Conservation (phyloP, 2,113 vertebrate genomes). For the Platysteira castanea region DNA sequence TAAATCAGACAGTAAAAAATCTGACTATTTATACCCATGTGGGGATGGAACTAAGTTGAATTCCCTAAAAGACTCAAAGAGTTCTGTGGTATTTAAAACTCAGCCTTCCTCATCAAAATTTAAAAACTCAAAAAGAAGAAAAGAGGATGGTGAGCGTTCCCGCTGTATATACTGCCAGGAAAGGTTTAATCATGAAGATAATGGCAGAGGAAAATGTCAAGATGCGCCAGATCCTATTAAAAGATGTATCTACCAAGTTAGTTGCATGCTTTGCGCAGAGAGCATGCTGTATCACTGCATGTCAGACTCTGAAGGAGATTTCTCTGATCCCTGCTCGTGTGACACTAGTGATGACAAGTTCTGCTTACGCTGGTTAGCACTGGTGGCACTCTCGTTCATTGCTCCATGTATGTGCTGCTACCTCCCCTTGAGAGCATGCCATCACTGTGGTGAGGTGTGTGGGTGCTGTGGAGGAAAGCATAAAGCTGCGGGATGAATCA, state of each 20-base stretch:
- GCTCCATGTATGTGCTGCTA: constrained; percentile 99
- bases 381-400: constrained; percentile 92
- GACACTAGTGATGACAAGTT: constrained; percentile 98
- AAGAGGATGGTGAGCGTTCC: constrained; percentile 97
- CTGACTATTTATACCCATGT: constrained; percentile 86
- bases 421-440: constrained; percentile 92
- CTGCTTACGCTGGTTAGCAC: constrained; percentile 97
- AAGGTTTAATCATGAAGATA: constrained; percentile 98
- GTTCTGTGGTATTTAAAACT: constrained; percentile 85
- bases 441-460: constrained; percentile 95
- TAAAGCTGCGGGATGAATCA: constrained; percentile 93
- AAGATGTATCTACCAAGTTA: constrained; percentile 98
- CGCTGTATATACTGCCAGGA: constrained; percentile 97
- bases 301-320: constrained; percentile 98
- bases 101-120: constrained; percentile 89
- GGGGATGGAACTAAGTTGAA: constrained; percentile 86
- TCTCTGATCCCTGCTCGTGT: constrained; percentile 98
- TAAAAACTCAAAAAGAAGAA: constrained; percentile 89
- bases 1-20: constrained; percentile 93
- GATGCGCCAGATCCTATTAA: constrained; percentile 96
- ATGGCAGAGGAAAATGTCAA: constrained; percentile 93
- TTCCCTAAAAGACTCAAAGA: constrained; percentile 82
- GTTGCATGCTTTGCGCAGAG: constrained; percentile 99
- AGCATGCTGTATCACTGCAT: constrained; percentile 99
- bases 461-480: constrained; percentile 98